phyloP scores from a whole-genome alignment of 1,140 invertebrate species.

The Drosophila arawakana region DNA sequence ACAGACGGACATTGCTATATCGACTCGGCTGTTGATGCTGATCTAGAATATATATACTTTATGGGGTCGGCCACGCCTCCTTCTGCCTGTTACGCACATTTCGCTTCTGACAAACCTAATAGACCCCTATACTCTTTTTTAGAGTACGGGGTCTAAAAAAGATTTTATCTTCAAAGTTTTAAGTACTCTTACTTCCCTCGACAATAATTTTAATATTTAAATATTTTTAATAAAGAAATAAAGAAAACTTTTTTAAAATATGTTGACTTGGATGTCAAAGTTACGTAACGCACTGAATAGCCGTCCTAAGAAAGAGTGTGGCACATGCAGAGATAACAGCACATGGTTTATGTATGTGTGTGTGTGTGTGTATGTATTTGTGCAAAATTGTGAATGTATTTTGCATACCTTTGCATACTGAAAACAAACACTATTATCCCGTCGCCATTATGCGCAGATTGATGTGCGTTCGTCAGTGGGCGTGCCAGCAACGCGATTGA shows the following conservation, averaged over 20 bases:
- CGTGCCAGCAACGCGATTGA: conserved; percentile 2
- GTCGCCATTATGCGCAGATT: conserved; percentile 73
- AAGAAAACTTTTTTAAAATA: neutral
- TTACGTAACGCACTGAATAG: neutral
- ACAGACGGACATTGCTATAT: too few relatives aligned
- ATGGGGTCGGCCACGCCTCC: too few relatives aligned
- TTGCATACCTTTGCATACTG: conserved; percentile 72
- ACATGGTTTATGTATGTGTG: conserved; percentile 27
- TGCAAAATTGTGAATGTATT: conserved; percentile 53
- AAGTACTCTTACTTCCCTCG: too few relatives aligned
- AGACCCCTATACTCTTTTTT: too few relatives aligned
- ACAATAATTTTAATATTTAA: too few relatives aligned
- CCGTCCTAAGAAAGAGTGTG: conserved; percentile 18
- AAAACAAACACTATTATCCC: conserved; percentile 76
- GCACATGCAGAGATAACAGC: conserved; percentile 18
- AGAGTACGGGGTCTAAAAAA: too few relatives aligned
- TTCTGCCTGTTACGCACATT: too few relatives aligned
- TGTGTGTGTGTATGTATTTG: conserved; percentile 9
- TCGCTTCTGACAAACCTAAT: too few relatives aligned
- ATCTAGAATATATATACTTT: too few relatives aligned
- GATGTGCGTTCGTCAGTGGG: conserved; percentile 59
- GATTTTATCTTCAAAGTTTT: too few relatives aligned
- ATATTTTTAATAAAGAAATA: too few relatives aligned
- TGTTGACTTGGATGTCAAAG: neutral
- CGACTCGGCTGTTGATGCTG: too few relatives aligned